Conservation (phyloP, 2,888 invertebrate genomes). For the Anagyrus pseudococci region DNA sequence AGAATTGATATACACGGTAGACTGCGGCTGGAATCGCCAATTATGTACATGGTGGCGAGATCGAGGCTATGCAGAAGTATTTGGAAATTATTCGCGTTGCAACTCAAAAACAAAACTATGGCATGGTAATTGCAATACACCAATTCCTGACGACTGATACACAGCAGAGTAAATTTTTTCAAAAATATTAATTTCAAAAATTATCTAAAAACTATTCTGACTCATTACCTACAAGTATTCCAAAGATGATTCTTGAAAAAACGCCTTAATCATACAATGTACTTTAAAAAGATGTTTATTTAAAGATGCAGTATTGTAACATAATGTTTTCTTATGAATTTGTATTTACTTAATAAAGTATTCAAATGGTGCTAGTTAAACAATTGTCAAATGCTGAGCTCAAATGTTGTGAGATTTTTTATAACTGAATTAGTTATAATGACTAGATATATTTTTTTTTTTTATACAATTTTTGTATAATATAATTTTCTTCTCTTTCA, state of each 20-base stretch:
- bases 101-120: slow-evolving; percentile 70
- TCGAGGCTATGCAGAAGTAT: slow-evolving; percentile 76
- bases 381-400: too few species aligned
- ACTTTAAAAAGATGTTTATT: slow-evolving; percentile 20
- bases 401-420: too few species aligned
- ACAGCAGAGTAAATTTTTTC: background rate
- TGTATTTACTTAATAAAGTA: too few species aligned
- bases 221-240: slow-evolving; percentile 20
- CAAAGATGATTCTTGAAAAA: slow-evolving; percentile 18
- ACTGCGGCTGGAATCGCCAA: slow-evolving; percentile 83
- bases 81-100: slow-evolving; percentile 75
- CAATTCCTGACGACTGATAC: slow-evolving; percentile 64
- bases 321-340: too few species aligned
- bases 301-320: too few species aligned
- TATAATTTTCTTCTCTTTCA: too few species aligned
- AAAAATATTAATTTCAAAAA: background rate
- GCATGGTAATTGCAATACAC: slow-evolving; percentile 80
- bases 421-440: too few species aligned
- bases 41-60: slow-evolving; percentile 83
- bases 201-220: too few species aligned
- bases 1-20: slow-evolving; percentile 73
- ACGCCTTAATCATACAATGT: slow-evolving; percentile 14
- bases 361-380: too few species aligned
- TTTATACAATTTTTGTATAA: too few species aligned
- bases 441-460: too few species aligned